phyloP scores from a whole-genome alignment of 2,888 invertebrate species.

The Aspidiotus rigidus region DNA sequence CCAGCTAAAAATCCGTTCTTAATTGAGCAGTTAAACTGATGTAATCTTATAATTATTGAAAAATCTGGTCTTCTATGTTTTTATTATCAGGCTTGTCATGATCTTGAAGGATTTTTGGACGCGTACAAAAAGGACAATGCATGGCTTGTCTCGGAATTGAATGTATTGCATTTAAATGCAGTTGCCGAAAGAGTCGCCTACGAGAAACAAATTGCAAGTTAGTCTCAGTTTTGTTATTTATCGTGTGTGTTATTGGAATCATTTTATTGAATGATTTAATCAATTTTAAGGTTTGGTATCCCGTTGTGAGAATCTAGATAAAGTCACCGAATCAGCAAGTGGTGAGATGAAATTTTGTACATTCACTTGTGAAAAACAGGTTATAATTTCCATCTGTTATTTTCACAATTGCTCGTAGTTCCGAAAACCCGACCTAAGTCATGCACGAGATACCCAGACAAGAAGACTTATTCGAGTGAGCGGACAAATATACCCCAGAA shows the following conservation, averaged over 20 bases:
- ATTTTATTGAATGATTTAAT: not conserved
- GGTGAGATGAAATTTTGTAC: not conserved
- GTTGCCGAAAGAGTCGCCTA: constrained; percentile 3
- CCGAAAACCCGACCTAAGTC: too few relatives aligned
- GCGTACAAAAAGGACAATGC: constrained; percentile 74
- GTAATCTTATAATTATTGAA: not conserved
- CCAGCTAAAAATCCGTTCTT: too few relatives aligned
- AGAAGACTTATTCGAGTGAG: too few relatives aligned
- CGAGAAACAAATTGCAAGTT: constrained; percentile 14
- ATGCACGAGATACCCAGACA: too few relatives aligned
- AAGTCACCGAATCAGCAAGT: not conserved
- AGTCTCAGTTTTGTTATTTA: not conserved
- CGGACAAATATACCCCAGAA: too few relatives aligned
- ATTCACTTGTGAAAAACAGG: too few relatives aligned
- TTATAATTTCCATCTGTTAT: too few relatives aligned
- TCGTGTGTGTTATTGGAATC: not conserved
- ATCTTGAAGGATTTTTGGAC: constrained; percentile 60
- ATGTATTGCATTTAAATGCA: constrained; percentile 40
- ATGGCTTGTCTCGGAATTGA: constrained; percentile 64
- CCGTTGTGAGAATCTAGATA: not conserved
- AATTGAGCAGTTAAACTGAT: too few relatives aligned
- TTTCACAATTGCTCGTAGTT: too few relatives aligned
- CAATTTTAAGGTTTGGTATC: not conserved
- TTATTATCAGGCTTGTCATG: constrained; percentile 42
- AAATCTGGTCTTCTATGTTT: not conserved